phyloP scores from a whole-genome alignment of 2,113 vertebrate species.

The Hyaena hyaena region DNA sequence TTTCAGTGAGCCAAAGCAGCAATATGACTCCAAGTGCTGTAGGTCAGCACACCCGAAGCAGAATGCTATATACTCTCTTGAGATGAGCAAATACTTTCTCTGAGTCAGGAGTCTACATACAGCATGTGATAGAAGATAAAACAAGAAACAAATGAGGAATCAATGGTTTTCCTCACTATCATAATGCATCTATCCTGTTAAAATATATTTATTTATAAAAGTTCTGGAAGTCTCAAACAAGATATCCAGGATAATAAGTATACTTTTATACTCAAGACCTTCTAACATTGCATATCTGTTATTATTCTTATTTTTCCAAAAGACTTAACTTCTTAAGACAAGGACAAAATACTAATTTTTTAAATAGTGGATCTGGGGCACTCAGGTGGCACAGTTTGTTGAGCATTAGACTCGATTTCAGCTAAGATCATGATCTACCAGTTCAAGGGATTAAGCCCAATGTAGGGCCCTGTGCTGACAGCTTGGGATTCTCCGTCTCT shows the following conservation, averaged over 20 bases:
- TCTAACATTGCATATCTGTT: not conserved
- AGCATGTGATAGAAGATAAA: not conserved
- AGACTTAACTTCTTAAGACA: not conserved
- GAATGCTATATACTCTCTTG: not conserved
- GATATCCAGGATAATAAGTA: not conserved
- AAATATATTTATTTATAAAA: not conserved
- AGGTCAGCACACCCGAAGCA: not conserved
- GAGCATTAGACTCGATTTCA: too few relatives aligned
- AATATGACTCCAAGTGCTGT: fast-evolving
- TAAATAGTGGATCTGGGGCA: not conserved
- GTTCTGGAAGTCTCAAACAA: not conserved
- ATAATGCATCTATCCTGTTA: not conserved
- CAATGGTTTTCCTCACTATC: not conserved
- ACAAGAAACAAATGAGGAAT: not conserved
- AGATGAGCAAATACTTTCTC: not conserved
- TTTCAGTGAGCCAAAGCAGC: not conserved
- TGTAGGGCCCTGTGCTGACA: too few relatives aligned
- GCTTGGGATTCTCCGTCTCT: too few relatives aligned
- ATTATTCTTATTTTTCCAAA: not conserved
- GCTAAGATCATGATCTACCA: too few relatives aligned
- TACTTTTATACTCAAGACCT: not conserved
- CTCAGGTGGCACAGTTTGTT: too few relatives aligned
- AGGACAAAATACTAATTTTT: not conserved
- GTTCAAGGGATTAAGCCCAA: too few relatives aligned
- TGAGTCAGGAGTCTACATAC: not conserved